Evolutionary conservation across 2,797 vertebrate genomes (phyloP), one percentile per base, ranked within the genome.

Genomic region (Gymnopithys bicolor): DNA sequence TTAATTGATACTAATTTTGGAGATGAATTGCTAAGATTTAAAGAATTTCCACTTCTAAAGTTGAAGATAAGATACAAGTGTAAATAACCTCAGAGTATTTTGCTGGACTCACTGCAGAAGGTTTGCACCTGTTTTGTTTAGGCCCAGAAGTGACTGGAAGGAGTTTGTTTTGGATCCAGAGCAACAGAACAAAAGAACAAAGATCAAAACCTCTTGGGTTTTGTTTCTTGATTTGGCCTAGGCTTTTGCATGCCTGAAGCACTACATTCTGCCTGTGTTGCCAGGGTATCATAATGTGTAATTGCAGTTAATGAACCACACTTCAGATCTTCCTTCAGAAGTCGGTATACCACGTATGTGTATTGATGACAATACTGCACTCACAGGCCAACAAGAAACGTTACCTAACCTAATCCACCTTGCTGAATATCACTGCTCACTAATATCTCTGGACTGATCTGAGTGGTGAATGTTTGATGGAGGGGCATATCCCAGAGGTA

Each of bases 261-360:
- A n/a, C 15, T 46, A 4, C 48, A 30, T 45, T 68, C 25, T 51
- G 8, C 53, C 33, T 63, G 28, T 78, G 58, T 67, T 88, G 7
- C 46, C 53, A 68, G 22, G 11, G 7, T 67, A 63, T 66, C 28
- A 9, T 39, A 79, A 67, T 33, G 13, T 73, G 22, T 91, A 52
- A 87, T 88, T 94, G 33, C 2, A 6, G 58, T 52, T 84, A 79
- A 66, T 69, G 52, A 93, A 35, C 28, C 13, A 12, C 69, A n/a
- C 11, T 71, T 85, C 22, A 75, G 33, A 19, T 46, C 55, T 58
- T 76, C 8, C 45, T 83, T 74, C 28, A 58, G 49, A 81, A 83
- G 30, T 28, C 9, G 35, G 4, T 32, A 15, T 68, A 41, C 23
- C 30, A 2, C 28, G 22, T n/a, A n/a, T 4, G 0, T 10, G 10